Base-by-base conservation (phyloP, 1,140 invertebrate species). In the Drosophila parabipectinata region DNA sequence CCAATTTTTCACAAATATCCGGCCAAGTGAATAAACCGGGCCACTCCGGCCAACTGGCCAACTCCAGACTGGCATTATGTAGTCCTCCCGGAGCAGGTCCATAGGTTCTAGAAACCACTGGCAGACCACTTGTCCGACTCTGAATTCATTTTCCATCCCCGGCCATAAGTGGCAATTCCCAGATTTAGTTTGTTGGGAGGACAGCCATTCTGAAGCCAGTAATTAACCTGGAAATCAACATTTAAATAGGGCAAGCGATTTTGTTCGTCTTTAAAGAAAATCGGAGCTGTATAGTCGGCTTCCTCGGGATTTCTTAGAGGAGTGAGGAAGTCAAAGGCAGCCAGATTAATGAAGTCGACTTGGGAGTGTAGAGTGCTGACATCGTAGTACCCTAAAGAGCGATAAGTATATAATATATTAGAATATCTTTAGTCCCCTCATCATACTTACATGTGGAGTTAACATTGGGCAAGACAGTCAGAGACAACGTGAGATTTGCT, bases 131-230 rank as follows among this genome's bases (percentile, higher is more conserved):
- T 2, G 96, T 94, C 95, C 21, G 95, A 95, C n/a, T 95, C 94
- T 4, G 93, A 88, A 45, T 95, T 94, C 72, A 98, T 91, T 73
- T 95, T 96, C 95, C 97, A 99, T 0, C 96, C 95, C 18, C 96
- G 95, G 0, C 95, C 98, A 82, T 95, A 97, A 0, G 96, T 95
- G 0, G 97, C 95, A 41, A 98, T 95, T 0, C 96, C 97, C 3
- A 98, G 78, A 2, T 98, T 93, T 0, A 99, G 92, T 91, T 98
- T 98, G 2, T 92, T 92, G 0, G 93, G 93, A 8, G 95, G 94
- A 24, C 95, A 95, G 24, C 95, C 94, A 57, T 94, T 91, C 14
- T 94, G 92, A 1, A 95, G 64, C 94, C 95, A 95, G 82, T 94
- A 93, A 41, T 91, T 93, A 0, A 95, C 92, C 73, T 93, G 92